Conservation (phyloP, 2,888 invertebrate species). For the Dryomyza anilis region DNA sequence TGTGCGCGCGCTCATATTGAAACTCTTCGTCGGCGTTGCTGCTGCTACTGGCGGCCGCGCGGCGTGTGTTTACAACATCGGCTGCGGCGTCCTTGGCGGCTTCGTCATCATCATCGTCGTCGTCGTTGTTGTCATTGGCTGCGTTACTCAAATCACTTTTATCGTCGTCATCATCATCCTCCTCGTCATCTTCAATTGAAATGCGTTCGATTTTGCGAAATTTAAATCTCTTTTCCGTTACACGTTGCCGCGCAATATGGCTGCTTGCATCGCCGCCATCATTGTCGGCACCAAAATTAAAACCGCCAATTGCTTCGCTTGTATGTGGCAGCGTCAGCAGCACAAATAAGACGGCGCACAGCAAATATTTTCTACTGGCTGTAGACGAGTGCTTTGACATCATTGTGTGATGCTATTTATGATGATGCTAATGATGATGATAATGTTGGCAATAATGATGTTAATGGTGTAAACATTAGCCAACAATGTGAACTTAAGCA, state of each 20-base stretch:
- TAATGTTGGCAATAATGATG: neutral
- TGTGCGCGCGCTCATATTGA: conserved; percentile 41
- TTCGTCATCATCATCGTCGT: conserved; percentile 34
- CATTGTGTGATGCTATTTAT: neutral
- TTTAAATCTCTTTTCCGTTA: conserved; percentile 47
- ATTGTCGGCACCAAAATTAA: conserved; percentile 34
- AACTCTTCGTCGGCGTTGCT: conserved; percentile 42
- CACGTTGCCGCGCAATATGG: neutral
- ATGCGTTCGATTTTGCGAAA: conserved; percentile 55
- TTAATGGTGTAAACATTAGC: conserved; percentile 26
- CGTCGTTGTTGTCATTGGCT: conserved; percentile 4
- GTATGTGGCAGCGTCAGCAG: conserved; percentile 41
- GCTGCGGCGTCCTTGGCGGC: conserved; percentile 37
- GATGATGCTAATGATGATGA: no score
- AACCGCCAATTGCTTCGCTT: conserved; percentile 40
- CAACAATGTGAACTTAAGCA: no score
- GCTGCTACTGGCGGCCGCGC: conserved; percentile 37
- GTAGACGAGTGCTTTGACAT: neutral
- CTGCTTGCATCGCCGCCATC: conserved; percentile 24
- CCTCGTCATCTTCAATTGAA: conserved; percentile 42
- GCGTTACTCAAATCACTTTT: conserved; percentile 28
- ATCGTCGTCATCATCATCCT: conserved; percentile 38
- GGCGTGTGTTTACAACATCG: conserved; percentile 22
- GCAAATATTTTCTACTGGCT: conserved; percentile 31
- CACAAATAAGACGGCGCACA: conserved; percentile 37